These are phyloP conservation scores for Lycodopsis pacificus DNA, from an alignment of 2,797 vertebrate genomes.

Conservation along the genomic window DNA sequence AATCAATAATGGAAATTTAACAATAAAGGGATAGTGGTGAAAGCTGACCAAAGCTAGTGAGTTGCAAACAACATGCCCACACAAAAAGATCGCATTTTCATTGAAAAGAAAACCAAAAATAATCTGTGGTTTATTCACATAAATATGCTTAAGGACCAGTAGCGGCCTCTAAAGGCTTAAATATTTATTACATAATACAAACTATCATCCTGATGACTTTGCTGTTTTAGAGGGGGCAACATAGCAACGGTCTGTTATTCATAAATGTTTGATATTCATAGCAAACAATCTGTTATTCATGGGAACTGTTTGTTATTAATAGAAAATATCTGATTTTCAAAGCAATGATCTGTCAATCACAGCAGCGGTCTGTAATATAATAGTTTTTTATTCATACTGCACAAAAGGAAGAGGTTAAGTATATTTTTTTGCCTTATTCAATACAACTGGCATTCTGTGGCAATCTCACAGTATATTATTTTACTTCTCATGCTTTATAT, in stretches of 20 bases:
- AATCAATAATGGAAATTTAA: conserved; percentile 64
- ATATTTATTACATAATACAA: neutral
- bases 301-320: too few relatives aligned
- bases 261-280: too few relatives aligned
- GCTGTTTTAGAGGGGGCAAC: neutral
- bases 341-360: too few relatives aligned
- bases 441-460: conserved; percentile 1
- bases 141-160: neutral
- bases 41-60: conserved; percentile 8
- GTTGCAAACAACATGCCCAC: conserved; percentile 22
- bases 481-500: conserved; percentile 1
- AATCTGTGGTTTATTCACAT: neutral
- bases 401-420: neutral
- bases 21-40: conserved; percentile 17
- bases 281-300: too few relatives aligned
- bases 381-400: neutral
- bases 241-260: too few relatives aligned
- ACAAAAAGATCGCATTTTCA: conserved; percentile 10
- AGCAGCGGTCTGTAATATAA: too few relatives aligned
- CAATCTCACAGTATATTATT: neutral
- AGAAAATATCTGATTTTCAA: too few relatives aligned
- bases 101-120: neutral
- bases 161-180: conserved; percentile 10
- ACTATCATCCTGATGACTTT: neutral
- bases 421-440: neutral